Base-by-base conservation (phyloP, 2,888 invertebrate genomes). In the Automeris io region DNA sequence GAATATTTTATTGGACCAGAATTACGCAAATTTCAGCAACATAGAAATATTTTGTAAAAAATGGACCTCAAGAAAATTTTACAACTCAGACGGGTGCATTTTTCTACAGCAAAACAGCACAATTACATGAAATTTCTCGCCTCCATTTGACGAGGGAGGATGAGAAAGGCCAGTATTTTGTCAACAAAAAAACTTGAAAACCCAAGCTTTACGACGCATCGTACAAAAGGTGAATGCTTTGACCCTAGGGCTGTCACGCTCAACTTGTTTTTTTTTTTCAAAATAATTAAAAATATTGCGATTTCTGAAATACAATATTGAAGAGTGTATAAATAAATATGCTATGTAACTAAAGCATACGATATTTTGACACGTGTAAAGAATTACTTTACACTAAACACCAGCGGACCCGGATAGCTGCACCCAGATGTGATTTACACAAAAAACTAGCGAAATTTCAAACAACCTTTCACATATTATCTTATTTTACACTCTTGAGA, bases 161-260 rank as follows among this genome's bases (percentile, higher is more conserved):
- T 48, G 45, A 29, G 47, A 60, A 53, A 55, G 49, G 47, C 39
- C 55, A 41, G 51, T 49, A 55, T 61, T 63, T 57, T 58, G 52
- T 58, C 54, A 56, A 64, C 59, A 61, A 59, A 62, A 66, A 53
- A 22, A 41, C 46, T 49, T 45, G 45, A 51, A 54, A 45, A 44
- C 43, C 43, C 35, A 36, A 49, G 43, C 57, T 57, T 52, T 50
- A 49, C 40, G 42, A 29, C 8, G 42, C 41, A 41, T 41, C 36
- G 49, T 50, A 61, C 54, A 64, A 62, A 62, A 59, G 54, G 51
- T 52, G 55, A 54, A 57, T 54, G 59, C 54, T 59, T 54, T 54
- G 16, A 29, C 7, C n/a, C 29, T 29, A 35, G 32, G 12, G 37
- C 29, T 34, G 24, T 18, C 35, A 21, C 25, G 2, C n/a, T n/a